Conservation (phyloP, 2,888 invertebrate genomes). For the Calliphora vomitoria region DNA sequence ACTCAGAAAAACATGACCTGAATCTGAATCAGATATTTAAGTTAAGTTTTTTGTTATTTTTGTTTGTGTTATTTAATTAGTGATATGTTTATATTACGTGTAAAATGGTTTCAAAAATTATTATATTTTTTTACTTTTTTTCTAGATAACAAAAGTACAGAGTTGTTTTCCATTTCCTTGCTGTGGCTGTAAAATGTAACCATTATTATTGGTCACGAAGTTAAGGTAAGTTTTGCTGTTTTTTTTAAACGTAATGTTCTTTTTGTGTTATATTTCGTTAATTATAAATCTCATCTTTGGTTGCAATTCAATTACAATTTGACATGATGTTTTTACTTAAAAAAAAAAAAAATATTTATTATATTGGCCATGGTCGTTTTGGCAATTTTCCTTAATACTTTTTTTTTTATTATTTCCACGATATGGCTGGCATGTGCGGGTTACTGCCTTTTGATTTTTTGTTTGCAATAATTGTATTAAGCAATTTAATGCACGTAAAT, state of each 20-base stretch:
- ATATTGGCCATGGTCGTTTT: conserved; percentile 42
- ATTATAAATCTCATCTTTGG: conserved; percentile 30
- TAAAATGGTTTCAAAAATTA: conserved; percentile 23
- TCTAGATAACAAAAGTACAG: not conserved
- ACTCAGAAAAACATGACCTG: conserved; percentile 56
- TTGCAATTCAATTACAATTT: conserved; percentile 23
- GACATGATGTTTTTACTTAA: conserved; percentile 8
- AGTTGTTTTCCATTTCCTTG: not conserved
- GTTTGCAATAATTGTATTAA: not conserved
- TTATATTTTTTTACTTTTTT: not conserved
- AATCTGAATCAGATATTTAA: conserved; percentile 42
- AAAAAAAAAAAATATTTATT: not conserved
- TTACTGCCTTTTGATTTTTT: not conserved
- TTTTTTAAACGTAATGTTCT: not conserved
- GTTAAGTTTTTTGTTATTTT: conserved; percentile 26
- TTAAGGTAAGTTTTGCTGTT: not conserved
- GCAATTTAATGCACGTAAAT: conserved; percentile 40
- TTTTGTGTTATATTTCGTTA: conserved; percentile 4
- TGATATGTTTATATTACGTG: conserved; percentile 37
- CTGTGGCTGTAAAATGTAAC: not conserved
- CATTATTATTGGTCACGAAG: conserved; percentile 10
- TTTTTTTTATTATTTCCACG: conserved; percentile 18
- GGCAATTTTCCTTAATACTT: conserved; percentile 36
- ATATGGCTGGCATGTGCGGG: conserved; percentile 17
- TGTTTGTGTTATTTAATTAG: conserved; percentile 47